Evolutionary conservation across 1,140 invertebrate genomes (phyloP), one percentile per base, ranked within the genome.

Genomic region (Aphelenchoides avenae): DNA sequence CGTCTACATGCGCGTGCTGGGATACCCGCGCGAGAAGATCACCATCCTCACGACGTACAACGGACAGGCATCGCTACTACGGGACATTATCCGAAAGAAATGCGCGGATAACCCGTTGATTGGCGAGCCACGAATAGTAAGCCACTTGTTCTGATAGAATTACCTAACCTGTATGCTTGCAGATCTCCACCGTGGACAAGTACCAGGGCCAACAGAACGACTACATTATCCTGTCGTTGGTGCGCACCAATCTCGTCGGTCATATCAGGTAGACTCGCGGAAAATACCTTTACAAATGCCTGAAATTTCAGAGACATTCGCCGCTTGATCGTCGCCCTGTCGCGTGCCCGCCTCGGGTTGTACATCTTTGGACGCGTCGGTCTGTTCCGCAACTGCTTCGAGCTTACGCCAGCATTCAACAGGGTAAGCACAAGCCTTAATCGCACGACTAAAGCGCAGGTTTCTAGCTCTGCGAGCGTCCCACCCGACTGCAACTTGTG

Each of bases 201-300:
- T 99, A 94, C 78, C 95, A 99, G 78, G 95, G 95, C 56, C 94
- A 98, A 75, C 95, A 99, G 78, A 99, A 99, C 79, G 94, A 99
- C 79, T 95, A 91, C 71, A 93, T 99, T 49, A 81, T 99, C 3
- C 80, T 99, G 1, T 98, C 93, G 0, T 79, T 99, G 13, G 95
- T 99, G 15, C 84, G 91, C 57, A 98, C 95, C 0, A 87, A 87
- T 76, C 88, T 89, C 13, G 91, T 99, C 30, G 95, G 95, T 50
- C 94, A 99, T 81, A 81, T 98, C 52, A 70, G 57, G 57, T 59
- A n/a, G 13, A 11, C 79, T 79, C 79, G 61, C n/a, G n/a, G n/a
- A 3, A 15, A 5, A 4, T 42, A 24, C 47, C 27, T 49, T 52
- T 22, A 44, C 22, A 36, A 9, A 29, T 27, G 26, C 18, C n/a